Percentiles rank a stretch among this genome's conserved stretches.
Evolutionary conservation across 2,888 invertebrate genomes (phyloP).

Genomic region (Chrysina gloriosa): DNA sequence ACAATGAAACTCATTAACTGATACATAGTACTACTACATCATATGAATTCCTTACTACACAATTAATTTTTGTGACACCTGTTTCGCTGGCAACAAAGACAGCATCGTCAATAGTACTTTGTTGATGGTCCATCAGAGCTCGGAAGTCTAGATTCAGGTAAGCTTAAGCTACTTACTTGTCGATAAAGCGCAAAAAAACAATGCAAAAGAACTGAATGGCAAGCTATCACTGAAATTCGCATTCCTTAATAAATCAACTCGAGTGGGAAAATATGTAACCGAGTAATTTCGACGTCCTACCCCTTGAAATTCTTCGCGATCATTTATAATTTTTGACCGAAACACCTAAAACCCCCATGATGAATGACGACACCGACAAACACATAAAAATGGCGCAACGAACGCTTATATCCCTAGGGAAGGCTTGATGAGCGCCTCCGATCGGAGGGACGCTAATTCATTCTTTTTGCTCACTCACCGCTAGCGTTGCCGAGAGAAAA

Average conservation of each 20-base stretch:
- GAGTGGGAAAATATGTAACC: not conserved
- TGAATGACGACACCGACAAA: conserved; percentile 14
- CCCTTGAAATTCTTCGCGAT: not conserved
- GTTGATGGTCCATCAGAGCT: too few species aligned
- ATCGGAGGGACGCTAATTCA: conserved; percentile 17
- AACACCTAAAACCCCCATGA: conserved; percentile 1
- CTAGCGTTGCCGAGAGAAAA: conserved; percentile 1
- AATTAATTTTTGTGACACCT: too few species aligned
- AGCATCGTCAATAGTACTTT: too few species aligned
- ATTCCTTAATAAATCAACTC: not conserved
- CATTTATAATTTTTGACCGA: not conserved
- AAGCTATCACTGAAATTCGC: not conserved
- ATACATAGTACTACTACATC: too few species aligned
- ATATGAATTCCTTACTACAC: too few species aligned
- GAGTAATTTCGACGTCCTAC: not conserved
- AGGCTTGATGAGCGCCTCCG: not conserved
- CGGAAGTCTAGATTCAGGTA: too few species aligned
- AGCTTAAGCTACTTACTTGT: too few species aligned
- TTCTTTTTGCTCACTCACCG: not conserved
- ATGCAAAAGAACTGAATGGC: too few species aligned
- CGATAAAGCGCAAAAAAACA: too few species aligned
- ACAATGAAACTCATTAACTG: too few species aligned
- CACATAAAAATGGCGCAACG: conserved; percentile 2
- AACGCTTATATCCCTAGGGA: not conserved
- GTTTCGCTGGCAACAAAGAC: too few species aligned